Evolutionary conservation across 2,888 invertebrate genomes (phyloP).

Genomic region (Chrysina gloriosa): DNA sequence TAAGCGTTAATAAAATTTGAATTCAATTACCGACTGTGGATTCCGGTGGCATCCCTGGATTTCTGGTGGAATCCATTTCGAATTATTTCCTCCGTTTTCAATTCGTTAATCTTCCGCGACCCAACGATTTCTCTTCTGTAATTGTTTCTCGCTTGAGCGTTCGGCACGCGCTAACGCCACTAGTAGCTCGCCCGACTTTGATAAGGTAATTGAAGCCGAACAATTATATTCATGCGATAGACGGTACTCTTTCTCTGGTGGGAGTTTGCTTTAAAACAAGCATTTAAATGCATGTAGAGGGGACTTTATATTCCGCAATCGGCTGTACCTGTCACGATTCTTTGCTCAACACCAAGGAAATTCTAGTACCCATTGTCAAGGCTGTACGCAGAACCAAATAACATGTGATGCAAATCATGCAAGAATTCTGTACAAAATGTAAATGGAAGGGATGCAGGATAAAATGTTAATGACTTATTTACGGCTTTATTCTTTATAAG

Average conservation of each 20-base stretch:
- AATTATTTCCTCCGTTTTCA: neutral
- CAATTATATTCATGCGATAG: constrained; percentile 4
- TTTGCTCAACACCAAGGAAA: neutral
- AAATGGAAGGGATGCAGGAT: no score
- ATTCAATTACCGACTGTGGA: neutral
- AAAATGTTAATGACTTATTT: no score
- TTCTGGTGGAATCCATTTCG: no score
- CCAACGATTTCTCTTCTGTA: neutral
- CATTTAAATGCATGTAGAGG: neutral
- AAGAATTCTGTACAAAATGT: neutral
- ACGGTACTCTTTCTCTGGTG: constrained; percentile 6
- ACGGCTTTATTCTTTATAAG: no score
- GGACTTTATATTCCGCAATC: neutral
- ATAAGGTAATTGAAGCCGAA: constrained; percentile 28
- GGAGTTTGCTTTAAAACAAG: neutral
- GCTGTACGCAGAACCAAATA: no score
- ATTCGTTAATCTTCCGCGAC: no score
- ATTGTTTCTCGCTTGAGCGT: neutral
- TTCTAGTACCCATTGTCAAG: constrained; percentile 2
- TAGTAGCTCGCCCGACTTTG: neutral
- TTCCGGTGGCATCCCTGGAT: neutral
- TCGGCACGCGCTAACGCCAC: constrained; percentile 24
- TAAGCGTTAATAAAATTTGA: neutral
- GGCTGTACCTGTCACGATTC: constrained; percentile 11
- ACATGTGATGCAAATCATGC: no score